Percentiles rank a stretch among this genome's conserved stretches.
phyloP scores from a whole-genome alignment of 1,140 invertebrate genomes.

The Drosophila ohnishii region DNA sequence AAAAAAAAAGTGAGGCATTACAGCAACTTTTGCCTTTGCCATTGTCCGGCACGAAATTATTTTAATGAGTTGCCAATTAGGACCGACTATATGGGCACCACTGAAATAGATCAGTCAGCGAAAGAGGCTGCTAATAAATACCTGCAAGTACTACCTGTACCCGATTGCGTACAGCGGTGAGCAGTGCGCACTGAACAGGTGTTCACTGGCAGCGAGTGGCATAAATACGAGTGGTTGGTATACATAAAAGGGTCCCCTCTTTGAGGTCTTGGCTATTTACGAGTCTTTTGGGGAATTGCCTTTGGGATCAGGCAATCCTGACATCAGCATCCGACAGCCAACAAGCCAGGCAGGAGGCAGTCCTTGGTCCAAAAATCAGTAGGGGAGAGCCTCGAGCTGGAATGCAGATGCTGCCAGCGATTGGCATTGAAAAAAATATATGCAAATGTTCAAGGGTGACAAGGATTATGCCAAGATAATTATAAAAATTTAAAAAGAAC shows the following conservation, averaged over 20 bases:
- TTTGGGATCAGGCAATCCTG: conserved; percentile 20
- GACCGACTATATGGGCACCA: conserved; percentile 9
- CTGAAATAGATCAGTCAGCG: conserved; percentile 63
- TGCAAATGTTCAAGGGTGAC: not conserved
- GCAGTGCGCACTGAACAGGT: conserved; percentile 54
- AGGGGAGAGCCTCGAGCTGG: conserved; percentile 19
- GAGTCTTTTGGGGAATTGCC: conserved; percentile 46
- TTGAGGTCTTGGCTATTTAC: conserved; percentile 37
- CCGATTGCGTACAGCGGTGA: conserved; percentile 54
- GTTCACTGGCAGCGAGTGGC: conserved; percentile 56
- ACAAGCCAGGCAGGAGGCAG: conserved; percentile 1
- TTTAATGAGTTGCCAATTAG: conserved; percentile 78
- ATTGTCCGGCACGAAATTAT: conserved; percentile 72
- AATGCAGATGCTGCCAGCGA: conserved; percentile 43
- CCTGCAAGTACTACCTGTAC: conserved; percentile 35
- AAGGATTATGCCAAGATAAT: conserved; percentile 7
- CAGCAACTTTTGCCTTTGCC: conserved; percentile 22
- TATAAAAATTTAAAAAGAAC: not conserved
- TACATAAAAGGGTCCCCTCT: conserved; percentile 32
- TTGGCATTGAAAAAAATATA: not conserved
- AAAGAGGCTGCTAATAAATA: conserved; percentile 62
- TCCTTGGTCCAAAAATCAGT: conserved; percentile 8
- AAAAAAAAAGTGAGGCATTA: conserved; percentile 21
- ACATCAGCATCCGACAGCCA: conserved; percentile 44
- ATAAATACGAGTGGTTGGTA: conserved; percentile 53